Conservation (phyloP, 2,113 vertebrate genomes). For the Trogon surrucura region DNA sequence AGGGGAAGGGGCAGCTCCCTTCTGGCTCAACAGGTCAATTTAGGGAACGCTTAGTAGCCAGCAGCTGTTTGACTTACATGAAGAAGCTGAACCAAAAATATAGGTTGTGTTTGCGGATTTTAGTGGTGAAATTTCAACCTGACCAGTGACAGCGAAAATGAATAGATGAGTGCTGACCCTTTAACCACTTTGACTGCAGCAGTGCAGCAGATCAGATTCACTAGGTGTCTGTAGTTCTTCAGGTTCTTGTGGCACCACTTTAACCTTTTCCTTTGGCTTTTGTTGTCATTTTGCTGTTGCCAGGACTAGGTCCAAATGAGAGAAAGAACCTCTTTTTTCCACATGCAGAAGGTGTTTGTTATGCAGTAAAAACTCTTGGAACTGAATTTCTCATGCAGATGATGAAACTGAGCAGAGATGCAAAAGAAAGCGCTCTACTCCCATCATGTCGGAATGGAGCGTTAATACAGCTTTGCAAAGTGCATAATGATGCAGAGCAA, state of each 20-base stretch:
- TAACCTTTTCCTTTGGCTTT: background rate
- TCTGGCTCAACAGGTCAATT: background rate
- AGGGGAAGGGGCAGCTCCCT: background rate
- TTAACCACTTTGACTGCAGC: background rate
- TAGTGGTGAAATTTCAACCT: background rate
- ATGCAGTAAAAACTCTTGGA: background rate
- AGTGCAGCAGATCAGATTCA: background rate
- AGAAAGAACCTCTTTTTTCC: background rate
- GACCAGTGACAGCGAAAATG: background rate
- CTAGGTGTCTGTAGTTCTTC: background rate
- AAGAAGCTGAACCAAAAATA: background rate
- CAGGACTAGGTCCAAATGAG: background rate
- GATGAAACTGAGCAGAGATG: background rate
- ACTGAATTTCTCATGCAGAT: background rate
- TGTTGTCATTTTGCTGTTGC: background rate
- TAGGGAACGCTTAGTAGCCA: background rate
- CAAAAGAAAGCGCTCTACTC: background rate
- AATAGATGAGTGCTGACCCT: background rate
- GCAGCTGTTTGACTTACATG: background rate
- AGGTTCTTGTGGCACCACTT: background rate
- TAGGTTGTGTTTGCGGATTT: background rate
- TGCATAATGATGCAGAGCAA: background rate
- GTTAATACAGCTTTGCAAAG: background rate
- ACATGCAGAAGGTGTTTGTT: background rate
- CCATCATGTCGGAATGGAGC: background rate